phyloP scores from a whole-genome alignment of 2,888 invertebrate species.

The Hirtodrosophila trivittata region DNA sequence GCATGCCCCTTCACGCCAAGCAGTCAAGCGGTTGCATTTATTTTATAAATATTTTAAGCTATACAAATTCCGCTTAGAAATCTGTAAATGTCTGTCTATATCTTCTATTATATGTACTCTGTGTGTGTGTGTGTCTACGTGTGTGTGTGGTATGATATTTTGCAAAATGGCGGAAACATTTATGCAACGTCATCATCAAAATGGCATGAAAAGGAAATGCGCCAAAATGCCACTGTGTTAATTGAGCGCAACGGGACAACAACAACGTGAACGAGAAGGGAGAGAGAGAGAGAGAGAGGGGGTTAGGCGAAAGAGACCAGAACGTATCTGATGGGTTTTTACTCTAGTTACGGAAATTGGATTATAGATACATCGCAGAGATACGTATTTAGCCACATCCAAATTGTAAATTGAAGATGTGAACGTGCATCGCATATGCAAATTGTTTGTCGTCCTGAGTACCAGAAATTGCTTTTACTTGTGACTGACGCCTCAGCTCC shows the following conservation, averaged over 20 bases:
- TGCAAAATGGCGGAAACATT: conserved; percentile 60
- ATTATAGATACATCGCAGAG: conserved; percentile 66
- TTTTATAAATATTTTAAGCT: conserved; percentile 72
- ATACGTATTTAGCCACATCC: conserved; percentile 61
- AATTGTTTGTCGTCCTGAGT: conserved; percentile 63
- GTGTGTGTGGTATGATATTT: conserved; percentile 24
- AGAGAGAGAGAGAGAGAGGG: neutral
- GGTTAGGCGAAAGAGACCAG: neutral
- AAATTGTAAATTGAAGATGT: conserved; percentile 74
- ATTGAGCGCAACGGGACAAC: conserved; percentile 56
- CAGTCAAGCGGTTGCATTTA: conserved; percentile 62
- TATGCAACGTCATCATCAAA: conserved; percentile 54
- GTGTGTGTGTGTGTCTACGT: conserved; percentile 1
- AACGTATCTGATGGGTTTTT: conserved; percentile 51
- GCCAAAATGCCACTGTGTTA: conserved; percentile 67
- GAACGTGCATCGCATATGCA: conserved; percentile 74
- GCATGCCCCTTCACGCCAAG: conserved; percentile 15
- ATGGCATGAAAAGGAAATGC: conserved; percentile 66
- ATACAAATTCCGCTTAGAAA: conserved; percentile 51
- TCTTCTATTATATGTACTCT: neutral
- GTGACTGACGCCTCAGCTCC: conserved; percentile 14
- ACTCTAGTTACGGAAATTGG: conserved; percentile 64
- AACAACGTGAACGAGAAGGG: neutral
- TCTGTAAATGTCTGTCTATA: neutral
- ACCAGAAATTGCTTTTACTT: conserved; percentile 66